Conservation (phyloP, 2,113 vertebrate genomes). For the Copsychus sechellarum region DNA sequence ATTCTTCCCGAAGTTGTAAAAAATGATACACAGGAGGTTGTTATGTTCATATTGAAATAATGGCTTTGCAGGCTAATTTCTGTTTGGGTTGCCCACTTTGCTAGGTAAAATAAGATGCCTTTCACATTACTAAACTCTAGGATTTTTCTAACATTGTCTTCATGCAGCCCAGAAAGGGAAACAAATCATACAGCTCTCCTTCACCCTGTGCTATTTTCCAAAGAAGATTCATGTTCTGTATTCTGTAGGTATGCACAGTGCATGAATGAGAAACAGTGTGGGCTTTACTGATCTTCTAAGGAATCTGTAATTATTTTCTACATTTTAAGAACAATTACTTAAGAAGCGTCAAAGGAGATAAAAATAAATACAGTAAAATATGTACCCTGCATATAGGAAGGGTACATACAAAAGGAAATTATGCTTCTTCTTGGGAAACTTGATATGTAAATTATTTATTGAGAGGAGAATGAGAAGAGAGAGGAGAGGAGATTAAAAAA, state of each 20-base stretch:
- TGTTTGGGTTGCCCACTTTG: not conserved
- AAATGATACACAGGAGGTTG: not conserved
- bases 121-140: not conserved
- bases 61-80: not conserved
- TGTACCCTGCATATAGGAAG: not conserved
- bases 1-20: not conserved
- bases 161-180: not conserved
- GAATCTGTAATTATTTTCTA: slow-evolving; percentile 26
- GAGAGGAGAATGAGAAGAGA: not conserved
- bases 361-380: slow-evolving; percentile 18
- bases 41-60: not conserved
- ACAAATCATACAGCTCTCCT: not conserved
- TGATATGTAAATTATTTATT: not conserved
- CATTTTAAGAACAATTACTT: not conserved
- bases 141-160: slow-evolving; percentile 8
- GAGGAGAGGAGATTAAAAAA: not conserved
- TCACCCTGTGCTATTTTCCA: not conserved
- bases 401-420: not conserved
- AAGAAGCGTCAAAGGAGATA: not conserved
- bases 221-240: not conserved
- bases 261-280: slow-evolving; percentile 35
- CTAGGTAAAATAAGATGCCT: not conserved
- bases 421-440: not conserved
- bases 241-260: not conserved
- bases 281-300: slow-evolving; percentile 18